Evolutionary conservation across 2,888 invertebrate genomes (phyloP).

Genomic region (Chorisops tibialis): DNA sequence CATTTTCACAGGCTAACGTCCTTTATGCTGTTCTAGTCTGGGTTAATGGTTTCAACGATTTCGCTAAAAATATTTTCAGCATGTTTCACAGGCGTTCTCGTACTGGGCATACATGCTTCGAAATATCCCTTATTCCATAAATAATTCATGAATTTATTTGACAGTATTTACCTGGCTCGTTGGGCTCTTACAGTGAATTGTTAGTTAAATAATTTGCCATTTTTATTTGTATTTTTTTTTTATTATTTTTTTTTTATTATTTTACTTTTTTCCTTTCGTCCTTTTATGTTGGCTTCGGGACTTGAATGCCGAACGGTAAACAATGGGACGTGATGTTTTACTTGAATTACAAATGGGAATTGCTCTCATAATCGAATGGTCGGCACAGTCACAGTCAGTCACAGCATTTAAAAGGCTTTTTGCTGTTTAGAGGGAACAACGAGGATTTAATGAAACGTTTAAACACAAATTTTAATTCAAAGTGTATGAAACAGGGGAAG

Average conservation of each 20-base stretch:
- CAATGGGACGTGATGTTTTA: conserved; percentile 20
- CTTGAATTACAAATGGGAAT: conserved; percentile 24
- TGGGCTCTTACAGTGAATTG: conserved; percentile 22
- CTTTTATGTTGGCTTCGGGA: conserved; percentile 13
- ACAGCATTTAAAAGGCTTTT: conserved; percentile 7
- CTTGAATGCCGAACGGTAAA: conserved; percentile 11
- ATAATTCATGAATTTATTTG: conserved; percentile 29
- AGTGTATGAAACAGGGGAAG: too few species aligned
- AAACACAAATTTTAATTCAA: conserved; percentile 4
- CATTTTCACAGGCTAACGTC: too few species aligned
- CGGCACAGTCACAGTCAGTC: neutral
- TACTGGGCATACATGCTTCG: too few species aligned
- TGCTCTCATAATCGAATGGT: conserved; percentile 19
- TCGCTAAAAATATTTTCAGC: too few species aligned
- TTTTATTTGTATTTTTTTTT: conserved; percentile 11
- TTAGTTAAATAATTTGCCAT: conserved; percentile 15
- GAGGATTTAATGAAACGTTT: conserved; percentile 17
- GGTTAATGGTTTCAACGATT: too few species aligned
- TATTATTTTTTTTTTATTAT: conserved; percentile 1
- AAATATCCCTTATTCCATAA: conserved; percentile 1
- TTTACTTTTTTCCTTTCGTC: conserved; percentile 1
- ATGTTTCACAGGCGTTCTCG: too few species aligned
- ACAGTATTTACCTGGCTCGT: conserved; percentile 28
- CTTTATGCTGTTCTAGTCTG: too few species aligned
- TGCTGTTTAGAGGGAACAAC: too few species aligned